A percentile compares a stretch with the other conserved stretches of the same genome.
phyloP scores from a whole-genome alignment of 2,113 vertebrate genomes.

The Pungitius pungitius region DNA sequence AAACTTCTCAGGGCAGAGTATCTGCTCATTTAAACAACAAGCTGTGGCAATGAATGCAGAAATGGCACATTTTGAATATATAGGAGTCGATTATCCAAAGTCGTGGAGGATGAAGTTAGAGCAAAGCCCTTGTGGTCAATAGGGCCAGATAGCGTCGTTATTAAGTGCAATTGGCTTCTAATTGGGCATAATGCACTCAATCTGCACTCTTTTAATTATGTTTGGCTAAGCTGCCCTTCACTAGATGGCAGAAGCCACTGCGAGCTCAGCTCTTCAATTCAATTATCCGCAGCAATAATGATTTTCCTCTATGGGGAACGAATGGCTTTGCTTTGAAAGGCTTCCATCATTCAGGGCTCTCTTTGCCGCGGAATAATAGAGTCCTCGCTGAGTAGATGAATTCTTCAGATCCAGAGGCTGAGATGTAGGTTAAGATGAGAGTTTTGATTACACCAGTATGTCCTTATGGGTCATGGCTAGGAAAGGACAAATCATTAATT shows the following conservation, averaged over 20 bases:
- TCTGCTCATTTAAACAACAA: slow-evolving; percentile 26
- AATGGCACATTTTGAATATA: slow-evolving; percentile 46
- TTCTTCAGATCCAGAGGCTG: slow-evolving; percentile 45
- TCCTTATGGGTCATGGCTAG: slow-evolving; percentile 6
- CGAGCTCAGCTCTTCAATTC: slow-evolving; percentile 64
- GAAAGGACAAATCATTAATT: slow-evolving; percentile 22
- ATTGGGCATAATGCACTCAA: slow-evolving; percentile 76
- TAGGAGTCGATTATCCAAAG: slow-evolving; percentile 69
- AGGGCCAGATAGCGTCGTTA: slow-evolving; percentile 73
- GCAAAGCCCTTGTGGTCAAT: slow-evolving; percentile 62
- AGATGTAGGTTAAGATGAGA: slow-evolving; percentile 25
- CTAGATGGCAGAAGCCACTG: slow-evolving; percentile 65
- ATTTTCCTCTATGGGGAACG: slow-evolving; percentile 67
- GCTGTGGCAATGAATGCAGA: slow-evolving; percentile 42
- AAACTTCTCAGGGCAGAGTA: neutral
- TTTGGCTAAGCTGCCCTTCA: slow-evolving; percentile 72
- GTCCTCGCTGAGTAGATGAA: slow-evolving; percentile 20
- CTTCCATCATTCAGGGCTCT: slow-evolving; percentile 22
- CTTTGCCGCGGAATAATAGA: slow-evolving; percentile 38
- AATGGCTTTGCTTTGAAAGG: slow-evolving; percentile 57
- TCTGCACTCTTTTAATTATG: slow-evolving; percentile 77
- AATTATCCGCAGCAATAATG: slow-evolving; percentile 76
- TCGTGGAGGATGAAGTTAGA: slow-evolving; percentile 65
- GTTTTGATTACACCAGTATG: slow-evolving; percentile 37
- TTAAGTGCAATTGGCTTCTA: slow-evolving; percentile 79